phyloP scores from a whole-genome alignment of 2,888 invertebrate species.

The Carterocephalus palaemon region DNA sequence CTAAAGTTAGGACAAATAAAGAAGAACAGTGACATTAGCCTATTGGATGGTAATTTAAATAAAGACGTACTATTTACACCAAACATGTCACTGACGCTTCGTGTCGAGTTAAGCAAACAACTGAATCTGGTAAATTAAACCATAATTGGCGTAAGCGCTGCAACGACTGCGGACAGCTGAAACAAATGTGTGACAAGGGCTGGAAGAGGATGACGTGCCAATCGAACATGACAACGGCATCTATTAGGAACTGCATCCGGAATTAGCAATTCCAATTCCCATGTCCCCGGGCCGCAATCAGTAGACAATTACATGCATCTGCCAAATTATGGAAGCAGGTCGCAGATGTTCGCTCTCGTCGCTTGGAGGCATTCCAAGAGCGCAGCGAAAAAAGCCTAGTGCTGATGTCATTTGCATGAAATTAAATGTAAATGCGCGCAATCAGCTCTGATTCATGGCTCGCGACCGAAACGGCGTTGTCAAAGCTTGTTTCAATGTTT shows the following conservation, averaged over 20 bases:
- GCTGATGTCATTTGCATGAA: constrained; percentile 22
- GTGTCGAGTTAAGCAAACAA: no score
- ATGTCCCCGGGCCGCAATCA: constrained; percentile 17
- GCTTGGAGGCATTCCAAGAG: constrained; percentile 33
- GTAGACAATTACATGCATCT: constrained; percentile 27
- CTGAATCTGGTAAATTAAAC: no score
- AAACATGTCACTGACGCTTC: no score
- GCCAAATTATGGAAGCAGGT: constrained; percentile 33
- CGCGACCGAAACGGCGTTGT: no score
- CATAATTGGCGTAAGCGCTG: no score
- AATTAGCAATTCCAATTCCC: constrained; percentile 23
- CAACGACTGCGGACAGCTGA: not conserved
- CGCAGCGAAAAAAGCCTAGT: constrained; percentile 12
- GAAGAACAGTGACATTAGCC: no score
- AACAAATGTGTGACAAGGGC: not conserved
- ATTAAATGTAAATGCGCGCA: constrained; percentile 17
- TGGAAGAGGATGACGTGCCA: no score
- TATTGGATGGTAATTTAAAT: no score
- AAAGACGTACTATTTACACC: no score
- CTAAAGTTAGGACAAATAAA: no score
- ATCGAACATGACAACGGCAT: constrained; percentile 7
- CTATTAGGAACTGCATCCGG: constrained; percentile 12
- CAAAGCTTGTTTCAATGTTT: no score
- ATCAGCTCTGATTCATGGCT: constrained; percentile 14
- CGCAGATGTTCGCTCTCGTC: constrained; percentile 29